phyloP scores from a whole-genome alignment of 2,113 vertebrate species.

The Brachyhypopomus occidentalis region DNA sequence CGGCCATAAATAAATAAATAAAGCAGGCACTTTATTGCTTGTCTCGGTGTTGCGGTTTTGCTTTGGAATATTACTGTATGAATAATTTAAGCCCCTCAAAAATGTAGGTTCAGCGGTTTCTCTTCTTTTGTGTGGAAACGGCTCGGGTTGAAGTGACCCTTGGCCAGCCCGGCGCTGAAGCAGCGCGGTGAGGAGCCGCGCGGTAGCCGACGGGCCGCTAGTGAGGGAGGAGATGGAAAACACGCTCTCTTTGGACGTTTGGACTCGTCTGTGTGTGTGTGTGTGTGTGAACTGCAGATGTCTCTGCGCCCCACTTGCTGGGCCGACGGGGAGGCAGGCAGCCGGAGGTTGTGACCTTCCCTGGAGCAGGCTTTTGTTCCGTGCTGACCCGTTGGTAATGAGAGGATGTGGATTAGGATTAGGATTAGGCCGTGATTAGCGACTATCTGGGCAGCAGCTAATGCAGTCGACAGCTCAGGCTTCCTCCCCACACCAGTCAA shows the following conservation, averaged over 20 bases:
- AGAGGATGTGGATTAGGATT: slow-evolving; percentile 60
- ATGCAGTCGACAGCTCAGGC: slow-evolving; percentile 71
- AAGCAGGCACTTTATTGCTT: no score
- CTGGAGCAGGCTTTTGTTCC: slow-evolving; percentile 68
- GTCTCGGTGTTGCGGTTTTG: neutral
- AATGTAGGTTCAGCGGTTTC: no score
- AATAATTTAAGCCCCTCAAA: neutral
- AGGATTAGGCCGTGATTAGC: slow-evolving; percentile 74
- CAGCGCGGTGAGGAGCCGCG: no score
- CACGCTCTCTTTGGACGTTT: neutral
- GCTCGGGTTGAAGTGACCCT: no score
- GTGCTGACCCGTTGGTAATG: slow-evolving; percentile 69
- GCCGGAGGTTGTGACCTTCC: slow-evolving; percentile 47
- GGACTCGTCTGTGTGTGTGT: neutral
- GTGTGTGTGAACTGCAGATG: slow-evolving; percentile 25
- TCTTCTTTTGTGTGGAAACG: no score
- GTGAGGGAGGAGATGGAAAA: no score
- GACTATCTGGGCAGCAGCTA: slow-evolving; percentile 70
- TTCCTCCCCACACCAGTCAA: slow-evolving; percentile 72
- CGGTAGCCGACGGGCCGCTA: no score
- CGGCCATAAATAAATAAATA: no score
- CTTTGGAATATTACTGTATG: neutral
- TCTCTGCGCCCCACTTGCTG: slow-evolving; percentile 56
- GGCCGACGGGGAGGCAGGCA: slow-evolving; percentile 51
- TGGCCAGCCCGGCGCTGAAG: no score